Evolutionary conservation across 2,113 vertebrate genomes (phyloP).

Genomic region (Heterochromis multidens): DNA sequence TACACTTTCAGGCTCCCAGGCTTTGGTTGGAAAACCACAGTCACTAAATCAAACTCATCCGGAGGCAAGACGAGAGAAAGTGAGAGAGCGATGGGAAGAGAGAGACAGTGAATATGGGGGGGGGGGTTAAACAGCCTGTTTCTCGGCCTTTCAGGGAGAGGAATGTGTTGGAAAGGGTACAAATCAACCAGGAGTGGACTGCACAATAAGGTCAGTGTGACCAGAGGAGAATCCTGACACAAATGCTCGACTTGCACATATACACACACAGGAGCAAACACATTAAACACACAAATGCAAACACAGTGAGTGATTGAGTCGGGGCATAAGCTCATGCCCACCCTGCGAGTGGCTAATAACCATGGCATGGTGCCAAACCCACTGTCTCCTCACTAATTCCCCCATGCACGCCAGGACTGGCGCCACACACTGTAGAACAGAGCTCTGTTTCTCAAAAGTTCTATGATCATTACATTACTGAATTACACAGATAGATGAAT

Average conservation of each 20-base stretch:
- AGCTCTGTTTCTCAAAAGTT: conserved; percentile 61
- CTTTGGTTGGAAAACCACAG: conserved; percentile 65
- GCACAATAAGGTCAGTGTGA: conserved; percentile 73
- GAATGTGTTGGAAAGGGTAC: conserved; percentile 68
- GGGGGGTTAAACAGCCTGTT: conserved; percentile 30
- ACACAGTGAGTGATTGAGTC: conserved; percentile 64
- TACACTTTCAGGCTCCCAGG: conserved; percentile 51
- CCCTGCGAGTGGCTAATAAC: conserved; percentile 74
- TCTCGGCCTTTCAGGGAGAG: conserved; percentile 46
- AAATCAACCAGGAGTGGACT: conserved; percentile 69
- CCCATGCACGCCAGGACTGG: conserved; percentile 68
- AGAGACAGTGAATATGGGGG: background rate
- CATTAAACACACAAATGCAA: conserved; percentile 53
- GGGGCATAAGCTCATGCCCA: conserved; percentile 59
- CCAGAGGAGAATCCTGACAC: conserved; percentile 58
- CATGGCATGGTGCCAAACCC: conserved; percentile 80
- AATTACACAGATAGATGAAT: conserved; percentile 52
- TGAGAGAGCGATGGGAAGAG: background rate
- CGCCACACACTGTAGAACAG: conserved; percentile 66
- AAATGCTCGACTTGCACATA: conserved; percentile 31
- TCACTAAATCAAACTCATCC: conserved; percentile 71
- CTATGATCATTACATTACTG: conserved; percentile 59
- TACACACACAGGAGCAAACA: conserved; percentile 60
- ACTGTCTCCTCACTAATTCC: conserved; percentile 80
- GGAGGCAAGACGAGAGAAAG: conserved; percentile 34